phyloP scores from a whole-genome alignment of 2,888 invertebrate genomes.

The Megamerina dolium region DNA sequence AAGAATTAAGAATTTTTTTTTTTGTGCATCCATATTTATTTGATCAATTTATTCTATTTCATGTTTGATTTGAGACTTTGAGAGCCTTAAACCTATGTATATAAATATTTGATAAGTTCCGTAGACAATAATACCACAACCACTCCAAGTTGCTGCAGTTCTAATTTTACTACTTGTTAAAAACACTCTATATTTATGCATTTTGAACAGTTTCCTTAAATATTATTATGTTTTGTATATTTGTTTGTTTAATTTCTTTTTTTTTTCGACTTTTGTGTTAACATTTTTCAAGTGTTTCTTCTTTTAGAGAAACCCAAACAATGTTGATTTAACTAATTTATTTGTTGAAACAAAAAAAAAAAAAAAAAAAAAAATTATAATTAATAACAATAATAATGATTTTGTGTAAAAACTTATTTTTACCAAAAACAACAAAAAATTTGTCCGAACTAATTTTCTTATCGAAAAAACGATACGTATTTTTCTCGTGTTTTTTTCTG shows the following conservation, averaged over 20 bases:
- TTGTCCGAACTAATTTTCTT: conserved; percentile 52
- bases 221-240: no score
- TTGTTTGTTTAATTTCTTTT: conserved; percentile 1
- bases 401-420: conserved; percentile 4
- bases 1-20: no score
- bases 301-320: conserved; percentile 1
- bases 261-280: not conserved
- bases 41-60: no score
- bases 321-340: not conserved
- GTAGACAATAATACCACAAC: no score
- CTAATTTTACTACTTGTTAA: no score
- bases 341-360: conserved; percentile 8
- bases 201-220: no score
- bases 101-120: no score
- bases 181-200: no score
- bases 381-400: not conserved
- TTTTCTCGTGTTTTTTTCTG: conserved; percentile 52
- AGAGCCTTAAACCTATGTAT: no score
- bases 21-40: no score
- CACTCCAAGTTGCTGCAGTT: no score
- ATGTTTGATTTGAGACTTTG: no score
- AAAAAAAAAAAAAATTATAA: not conserved
- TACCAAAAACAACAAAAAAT: conserved; percentile 38
- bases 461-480: conserved; percentile 52
- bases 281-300: not conserved